Conservation (phyloP, 92 coral and sea anemone genomes). For the Epizoanthus scotinus region DNA sequence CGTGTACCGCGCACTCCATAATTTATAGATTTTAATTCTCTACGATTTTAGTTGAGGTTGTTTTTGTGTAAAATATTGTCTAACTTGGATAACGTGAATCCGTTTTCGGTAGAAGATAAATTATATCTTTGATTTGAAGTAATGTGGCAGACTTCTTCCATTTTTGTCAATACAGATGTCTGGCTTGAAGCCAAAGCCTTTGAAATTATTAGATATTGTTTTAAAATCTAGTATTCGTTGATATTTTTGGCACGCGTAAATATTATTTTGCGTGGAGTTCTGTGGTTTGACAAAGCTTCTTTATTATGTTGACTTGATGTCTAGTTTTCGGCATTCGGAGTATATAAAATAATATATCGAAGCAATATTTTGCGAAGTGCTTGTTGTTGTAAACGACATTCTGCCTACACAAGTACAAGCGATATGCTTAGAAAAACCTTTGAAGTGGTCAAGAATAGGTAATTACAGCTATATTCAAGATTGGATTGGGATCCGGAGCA, state of each 20-base stretch:
- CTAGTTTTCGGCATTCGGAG: not conserved
- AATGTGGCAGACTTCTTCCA: not conserved
- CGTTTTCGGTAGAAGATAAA: not conserved
- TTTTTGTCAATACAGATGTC: not conserved
- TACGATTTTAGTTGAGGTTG: not conserved
- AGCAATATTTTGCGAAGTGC: not conserved
- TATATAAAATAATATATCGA: not conserved
- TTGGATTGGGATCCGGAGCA: too few species aligned
- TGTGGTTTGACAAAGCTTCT: not conserved
- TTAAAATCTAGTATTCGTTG: not conserved
- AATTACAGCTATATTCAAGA: too few species aligned
- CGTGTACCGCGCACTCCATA: conserved; percentile 32
- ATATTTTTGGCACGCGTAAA: not conserved
- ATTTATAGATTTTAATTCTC: conserved; percentile 26
- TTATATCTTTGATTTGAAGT: not conserved
- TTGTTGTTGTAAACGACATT: too few species aligned
- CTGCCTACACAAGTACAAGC: too few species aligned
- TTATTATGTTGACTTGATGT: not conserved
- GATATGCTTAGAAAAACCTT: too few species aligned
- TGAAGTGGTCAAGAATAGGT: too few species aligned
- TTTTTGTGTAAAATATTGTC: conserved; percentile 4
- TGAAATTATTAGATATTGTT: conserved; percentile 19
- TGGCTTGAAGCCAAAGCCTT: not conserved
- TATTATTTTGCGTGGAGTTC: not conserved
- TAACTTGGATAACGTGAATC: too few species aligned